These are phyloP conservation scores for Chromoteleia sp. DNA, from an alignment of 2,888 invertebrate species.

Conservation along the genomic window DNA sequence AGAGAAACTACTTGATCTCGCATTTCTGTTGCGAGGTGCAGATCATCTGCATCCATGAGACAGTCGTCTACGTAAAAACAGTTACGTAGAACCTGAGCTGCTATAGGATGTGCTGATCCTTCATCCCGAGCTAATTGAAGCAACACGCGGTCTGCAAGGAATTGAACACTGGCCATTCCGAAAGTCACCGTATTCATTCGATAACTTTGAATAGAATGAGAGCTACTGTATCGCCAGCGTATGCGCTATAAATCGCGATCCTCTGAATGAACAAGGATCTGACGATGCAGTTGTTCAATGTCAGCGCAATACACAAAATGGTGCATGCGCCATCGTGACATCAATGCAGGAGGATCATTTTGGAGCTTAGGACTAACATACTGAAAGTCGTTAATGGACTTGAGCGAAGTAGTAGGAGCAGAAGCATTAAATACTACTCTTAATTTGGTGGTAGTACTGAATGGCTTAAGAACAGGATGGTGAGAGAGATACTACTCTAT, in stretches of 20 bases:
- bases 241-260: neutral
- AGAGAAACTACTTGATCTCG: no score
- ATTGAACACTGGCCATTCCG: slow-evolving; percentile 39
- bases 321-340: neutral
- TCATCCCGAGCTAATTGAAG: slow-evolving; percentile 44
- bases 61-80: slow-evolving; percentile 44
- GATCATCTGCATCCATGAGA: neutral
- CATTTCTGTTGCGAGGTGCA: no score
- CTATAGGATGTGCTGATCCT: slow-evolving; percentile 26
- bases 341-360: neutral
- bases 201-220: slow-evolving; percentile 8
- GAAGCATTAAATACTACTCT: slow-evolving; percentile 2
- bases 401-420: neutral
- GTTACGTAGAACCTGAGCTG: neutral
- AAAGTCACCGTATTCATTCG: slow-evolving; percentile 37
- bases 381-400: neutral
- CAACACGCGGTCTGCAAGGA: slow-evolving; percentile 32
- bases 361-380: slow-evolving; percentile 1
- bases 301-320: neutral
- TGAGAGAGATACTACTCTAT: neutral
- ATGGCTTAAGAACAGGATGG: neutral
- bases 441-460: neutral
- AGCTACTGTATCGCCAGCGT: no score
- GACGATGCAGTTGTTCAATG: slow-evolving; percentile 1
- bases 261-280: neutral